Evolutionary conservation across 1,140 invertebrate genomes (phyloP).

Genomic region (Tetragonula clypearis): DNA sequence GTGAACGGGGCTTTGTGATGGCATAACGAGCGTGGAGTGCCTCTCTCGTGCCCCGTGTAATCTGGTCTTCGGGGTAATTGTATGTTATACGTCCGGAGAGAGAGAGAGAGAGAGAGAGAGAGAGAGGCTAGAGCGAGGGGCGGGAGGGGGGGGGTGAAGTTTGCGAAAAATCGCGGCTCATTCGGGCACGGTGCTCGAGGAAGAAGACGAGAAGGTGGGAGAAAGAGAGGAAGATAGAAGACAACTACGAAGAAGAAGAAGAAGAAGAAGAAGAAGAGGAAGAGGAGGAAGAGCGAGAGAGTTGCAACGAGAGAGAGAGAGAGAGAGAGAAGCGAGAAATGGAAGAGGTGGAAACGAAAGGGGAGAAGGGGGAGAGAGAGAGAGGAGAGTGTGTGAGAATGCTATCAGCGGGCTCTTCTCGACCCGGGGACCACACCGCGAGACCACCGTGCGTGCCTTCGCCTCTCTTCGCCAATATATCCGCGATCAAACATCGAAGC

Average conservation of each 20-base stretch:
- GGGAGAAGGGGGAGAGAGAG: constrained; percentile 24
- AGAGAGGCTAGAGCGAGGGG: constrained; percentile 20
- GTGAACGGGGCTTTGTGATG: constrained; percentile 67
- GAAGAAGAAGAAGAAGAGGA: neutral
- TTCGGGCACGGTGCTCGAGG: constrained; percentile 52
- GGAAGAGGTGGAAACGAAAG: constrained; percentile 18
- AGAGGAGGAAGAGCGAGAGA: no score
- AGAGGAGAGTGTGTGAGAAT: constrained; percentile 68
- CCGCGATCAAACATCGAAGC: constrained; percentile 72
- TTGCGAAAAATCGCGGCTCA: constrained; percentile 78
- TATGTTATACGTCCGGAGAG: constrained; percentile 76
- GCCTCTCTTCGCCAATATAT: constrained; percentile 71
- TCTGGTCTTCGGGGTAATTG: constrained; percentile 79
- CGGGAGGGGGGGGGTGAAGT: constrained; percentile 49
- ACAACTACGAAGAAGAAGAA: constrained; percentile 18
- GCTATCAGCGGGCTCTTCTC: constrained; percentile 71
- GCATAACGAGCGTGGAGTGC: constrained; percentile 68
- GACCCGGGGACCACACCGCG: constrained; percentile 74
- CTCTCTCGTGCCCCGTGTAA: constrained; percentile 78
- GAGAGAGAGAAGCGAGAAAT: neutral
- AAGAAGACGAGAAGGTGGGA: no score
- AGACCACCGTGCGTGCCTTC: constrained; percentile 75
- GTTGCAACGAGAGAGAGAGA: neutral
- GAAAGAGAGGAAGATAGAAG: constrained; percentile 21
- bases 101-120: neutral